phyloP scores from a whole-genome alignment of 2,888 invertebrate genomes.

The Aphodius sticticus region DNA sequence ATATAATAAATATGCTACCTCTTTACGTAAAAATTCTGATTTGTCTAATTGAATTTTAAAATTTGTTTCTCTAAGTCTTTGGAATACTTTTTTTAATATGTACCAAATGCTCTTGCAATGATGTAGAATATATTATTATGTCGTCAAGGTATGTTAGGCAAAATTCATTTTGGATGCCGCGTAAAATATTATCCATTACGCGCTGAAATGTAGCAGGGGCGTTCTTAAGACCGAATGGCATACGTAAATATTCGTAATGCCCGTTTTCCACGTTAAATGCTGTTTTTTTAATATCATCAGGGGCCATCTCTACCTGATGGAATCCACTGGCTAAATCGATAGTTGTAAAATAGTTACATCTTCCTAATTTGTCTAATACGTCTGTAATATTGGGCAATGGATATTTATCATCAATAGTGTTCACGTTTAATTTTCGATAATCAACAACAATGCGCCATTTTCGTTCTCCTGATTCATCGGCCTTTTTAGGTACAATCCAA shows the following conservation, averaged over 20 bases:
- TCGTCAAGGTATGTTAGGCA: constrained; percentile 44
- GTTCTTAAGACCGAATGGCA: constrained; percentile 43
- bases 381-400: constrained; percentile 40
- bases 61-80: constrained; percentile 35
- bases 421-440: constrained; percentile 37
- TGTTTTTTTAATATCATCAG: too few species aligned
- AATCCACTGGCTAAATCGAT: constrained; percentile 51
- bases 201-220: constrained; percentile 41
- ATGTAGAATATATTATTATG: constrained; percentile 39
- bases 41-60: too few species aligned
- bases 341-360: constrained; percentile 46
- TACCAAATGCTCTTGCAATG: constrained; percentile 37
- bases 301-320: constrained; percentile 48
- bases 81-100: constrained; percentile 38
- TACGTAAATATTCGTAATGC: constrained; percentile 40
- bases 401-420: constrained; percentile 47
- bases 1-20: constrained; percentile 20
- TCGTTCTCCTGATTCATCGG: constrained; percentile 39
- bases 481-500: constrained; percentile 47
- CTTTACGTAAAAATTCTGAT: too few species aligned
- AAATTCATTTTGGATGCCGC: constrained; percentile 26
- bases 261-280: too few species aligned
- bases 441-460: constrained; percentile 39
- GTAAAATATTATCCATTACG: constrained; percentile 41
- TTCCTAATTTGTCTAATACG: constrained; percentile 35